A percentile compares a stretch with the other conserved stretches of the same genome.
Conservation (phyloP, 2,797 vertebrate genomes). For the Galagoides demidoff region DNA sequence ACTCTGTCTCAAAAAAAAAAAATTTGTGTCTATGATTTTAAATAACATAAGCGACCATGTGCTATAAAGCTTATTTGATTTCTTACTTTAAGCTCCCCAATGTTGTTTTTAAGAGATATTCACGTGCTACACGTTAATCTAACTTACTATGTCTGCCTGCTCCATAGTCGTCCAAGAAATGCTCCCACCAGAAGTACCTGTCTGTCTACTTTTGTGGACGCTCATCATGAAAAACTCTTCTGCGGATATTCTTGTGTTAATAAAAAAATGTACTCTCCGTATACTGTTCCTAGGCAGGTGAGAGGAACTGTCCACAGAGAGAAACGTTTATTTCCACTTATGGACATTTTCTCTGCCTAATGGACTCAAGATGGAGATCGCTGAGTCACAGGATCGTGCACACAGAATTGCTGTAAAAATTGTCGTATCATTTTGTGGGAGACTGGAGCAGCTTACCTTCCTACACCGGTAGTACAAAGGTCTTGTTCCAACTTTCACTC, state of each 20-base stretch:
- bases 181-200: not conserved
- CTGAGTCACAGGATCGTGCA: not conserved
- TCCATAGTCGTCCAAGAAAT: not conserved
- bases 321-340: not conserved
- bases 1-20: too few species aligned
- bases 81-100: not conserved
- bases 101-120: not conserved
- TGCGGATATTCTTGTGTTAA: not conserved
- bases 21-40: not conserved
- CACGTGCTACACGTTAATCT: not conserved
- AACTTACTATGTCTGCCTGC: not conserved
- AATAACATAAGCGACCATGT: not conserved
- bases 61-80: constrained; percentile 8
- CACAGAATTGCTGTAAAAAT: not conserved
- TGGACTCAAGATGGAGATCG: not conserved
- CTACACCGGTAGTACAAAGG: not conserved
- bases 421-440: not conserved
- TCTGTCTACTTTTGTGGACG: not conserved
- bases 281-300: not conserved
- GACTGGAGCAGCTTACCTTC: not conserved
- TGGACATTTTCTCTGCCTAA: not conserved
- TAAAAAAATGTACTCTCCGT: not conserved
- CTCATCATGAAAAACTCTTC: not conserved
- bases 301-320: not conserved
- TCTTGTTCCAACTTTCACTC: not conserved